Base-by-base conservation (phyloP, 1,140 invertebrate genomes). In the Ericerus pela region DNA sequence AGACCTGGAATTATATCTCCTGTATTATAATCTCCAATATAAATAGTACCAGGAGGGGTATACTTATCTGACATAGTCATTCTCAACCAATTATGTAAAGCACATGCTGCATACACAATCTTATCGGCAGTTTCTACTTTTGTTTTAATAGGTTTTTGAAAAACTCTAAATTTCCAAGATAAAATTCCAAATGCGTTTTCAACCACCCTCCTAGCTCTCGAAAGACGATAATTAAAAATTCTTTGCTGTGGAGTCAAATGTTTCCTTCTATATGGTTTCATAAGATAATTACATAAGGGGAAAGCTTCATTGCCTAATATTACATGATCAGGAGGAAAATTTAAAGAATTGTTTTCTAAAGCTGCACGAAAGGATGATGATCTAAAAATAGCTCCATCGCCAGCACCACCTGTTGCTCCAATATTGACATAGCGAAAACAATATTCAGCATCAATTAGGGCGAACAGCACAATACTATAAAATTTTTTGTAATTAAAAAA, bases 401-500 rank as follows among this genome's bases (percentile, higher is more conserved):
- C 63, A 24, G 62, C 59, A 47, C 65, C 56, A 0, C 66, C 68
- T 55, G 67, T 63, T 16, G 57, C 53, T 29, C 66, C 67, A 18
- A 67, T 57, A 59, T 70, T 59, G n/a, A 43, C 38, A 22, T 53
- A 60, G 10, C 63, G 30, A 33, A 70, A 66, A 57, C 59, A 62
- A 38, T 67, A 69, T 20, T 66, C 59, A 16, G 57, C 60, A 66
- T 68, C 62, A 30, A 62, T 63, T 26, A 68, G 58, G 52, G 66
- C 66, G 33, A 73, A 28, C 30, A 73, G 62, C 52, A 73, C 66
- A 55, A 72, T 67, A 58, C 68, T 70, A 62, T 66, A 62, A 14
- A 57, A 64, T 31, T 65, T 63, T 64, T 76, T 75, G 62, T 74
- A 76, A 62, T 75, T 76, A 61, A 66, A 74, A 59, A 67, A 73